Evolutionary conservation across 2,797 vertebrate species (phyloP).

Genomic region (Rhinella marina): DNA sequence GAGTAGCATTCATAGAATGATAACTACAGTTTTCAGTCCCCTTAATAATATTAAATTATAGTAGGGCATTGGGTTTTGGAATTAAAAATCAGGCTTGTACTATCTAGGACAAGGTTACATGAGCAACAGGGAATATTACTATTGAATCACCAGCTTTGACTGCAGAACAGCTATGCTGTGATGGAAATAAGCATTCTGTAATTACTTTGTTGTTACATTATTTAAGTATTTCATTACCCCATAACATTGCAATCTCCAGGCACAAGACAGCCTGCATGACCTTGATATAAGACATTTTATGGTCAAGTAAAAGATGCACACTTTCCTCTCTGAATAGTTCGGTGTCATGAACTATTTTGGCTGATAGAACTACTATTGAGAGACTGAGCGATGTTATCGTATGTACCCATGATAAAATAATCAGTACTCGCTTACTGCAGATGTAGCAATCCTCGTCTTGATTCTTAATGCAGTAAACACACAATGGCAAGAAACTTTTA

Average conservation of each 20-base stretch:
- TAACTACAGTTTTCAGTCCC: background rate
- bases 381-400: background rate
- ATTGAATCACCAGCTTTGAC: background rate
- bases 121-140: background rate
- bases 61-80: background rate
- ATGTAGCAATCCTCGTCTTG: background rate
- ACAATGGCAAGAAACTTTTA: too few relatives aligned
- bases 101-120: background rate
- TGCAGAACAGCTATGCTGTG: background rate
- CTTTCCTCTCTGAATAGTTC: background rate
- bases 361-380: background rate
- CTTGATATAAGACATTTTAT: background rate
- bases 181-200: too few relatives aligned
- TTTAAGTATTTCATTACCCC: background rate
- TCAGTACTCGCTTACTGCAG: background rate
- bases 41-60: background rate
- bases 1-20: background rate
- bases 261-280: background rate
- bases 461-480: too few relatives aligned
- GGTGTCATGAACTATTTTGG: background rate
- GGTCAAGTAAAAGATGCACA: background rate
- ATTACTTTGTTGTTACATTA: background rate
- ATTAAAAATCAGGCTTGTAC: background rate
- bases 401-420: background rate
- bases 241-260: background rate